Conservation (phyloP, 2,888 invertebrate genomes). For the Folsomia candida region DNA sequence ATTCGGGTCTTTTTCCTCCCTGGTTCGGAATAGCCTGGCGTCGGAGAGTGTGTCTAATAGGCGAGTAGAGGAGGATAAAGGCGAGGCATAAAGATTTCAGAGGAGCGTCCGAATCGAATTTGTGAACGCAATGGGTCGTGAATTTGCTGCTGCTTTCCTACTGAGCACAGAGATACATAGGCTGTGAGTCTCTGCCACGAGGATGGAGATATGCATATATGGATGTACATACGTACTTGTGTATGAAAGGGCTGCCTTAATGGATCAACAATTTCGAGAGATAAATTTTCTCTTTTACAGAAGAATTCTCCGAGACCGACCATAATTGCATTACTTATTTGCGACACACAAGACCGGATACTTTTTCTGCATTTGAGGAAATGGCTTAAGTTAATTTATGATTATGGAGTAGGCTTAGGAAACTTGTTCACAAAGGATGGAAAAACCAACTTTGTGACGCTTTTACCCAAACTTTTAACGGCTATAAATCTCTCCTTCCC, state of each 20-base stretch:
- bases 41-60: conserved; percentile 38
- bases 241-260: conserved; percentile 43
- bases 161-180: too few species aligned
- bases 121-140: conserved; percentile 50
- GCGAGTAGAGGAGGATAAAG: conserved; percentile 45
- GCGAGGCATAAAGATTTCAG: conserved; percentile 45
- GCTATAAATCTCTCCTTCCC: conserved; percentile 48
- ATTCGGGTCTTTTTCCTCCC: background rate
- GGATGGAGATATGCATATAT: too few species aligned
- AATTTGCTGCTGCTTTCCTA: too few species aligned
- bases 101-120: conserved; percentile 48
- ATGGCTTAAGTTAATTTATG: conserved; percentile 50
- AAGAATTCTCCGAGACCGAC: conserved; percentile 33
- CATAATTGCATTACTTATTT: conserved; percentile 48
- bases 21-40: conserved; percentile 23
- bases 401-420: conserved; percentile 41
- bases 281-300: conserved; percentile 49
- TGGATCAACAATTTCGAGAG: conserved; percentile 48
- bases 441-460: conserved; percentile 47
- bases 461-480: conserved; percentile 50
- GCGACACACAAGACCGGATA: conserved; percentile 42
- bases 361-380: conserved; percentile 49
- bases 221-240: conserved; percentile 8
- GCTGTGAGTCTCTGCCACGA: too few species aligned
- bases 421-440: conserved; percentile 39